A percentile compares a stretch with the other conserved stretches of the same genome.
Conservation (phyloP, 1,140 invertebrate genomes). For the Sycophaga agraensis region DNA sequence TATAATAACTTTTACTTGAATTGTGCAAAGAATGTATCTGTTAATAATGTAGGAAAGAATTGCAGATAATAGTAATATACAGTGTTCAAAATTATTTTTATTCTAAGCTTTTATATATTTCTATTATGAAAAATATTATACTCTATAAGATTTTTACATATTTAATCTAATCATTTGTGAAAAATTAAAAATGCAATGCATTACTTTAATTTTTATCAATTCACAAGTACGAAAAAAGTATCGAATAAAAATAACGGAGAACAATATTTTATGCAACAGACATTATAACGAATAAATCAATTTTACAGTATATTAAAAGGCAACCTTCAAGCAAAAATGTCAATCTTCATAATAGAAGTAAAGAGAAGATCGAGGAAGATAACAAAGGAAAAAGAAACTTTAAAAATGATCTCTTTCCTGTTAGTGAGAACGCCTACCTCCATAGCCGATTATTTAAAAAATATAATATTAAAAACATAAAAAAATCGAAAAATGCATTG, state of each 20-base stretch:
- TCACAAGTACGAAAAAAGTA: neutral
- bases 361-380: neutral
- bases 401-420: constrained; percentile 9
- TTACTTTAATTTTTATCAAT: too few relatives aligned
- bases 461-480: neutral
- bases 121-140: too few relatives aligned
- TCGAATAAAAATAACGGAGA: neutral
- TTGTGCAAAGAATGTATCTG: too few relatives aligned
- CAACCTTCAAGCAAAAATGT: neutral
- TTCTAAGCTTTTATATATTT: constrained; percentile 1
- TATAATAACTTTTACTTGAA: too few relatives aligned
- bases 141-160: too few relatives aligned
- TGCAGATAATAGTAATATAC: too few relatives aligned
- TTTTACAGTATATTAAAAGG: neutral
- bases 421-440: constrained; percentile 38
- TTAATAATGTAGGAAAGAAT: too few relatives aligned
- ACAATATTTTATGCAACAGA: neutral
- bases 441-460: constrained; percentile 29
- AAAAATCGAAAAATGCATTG: neutral
- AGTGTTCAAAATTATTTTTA: neutral
- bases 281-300: neutral
- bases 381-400: constrained; percentile 13
- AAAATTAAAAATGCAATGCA: too few relatives aligned
- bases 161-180: too few relatives aligned
- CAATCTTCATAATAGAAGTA: neutral